Conservation (phyloP, 1,140 invertebrate species). For the Piezodorus guildinii region DNA sequence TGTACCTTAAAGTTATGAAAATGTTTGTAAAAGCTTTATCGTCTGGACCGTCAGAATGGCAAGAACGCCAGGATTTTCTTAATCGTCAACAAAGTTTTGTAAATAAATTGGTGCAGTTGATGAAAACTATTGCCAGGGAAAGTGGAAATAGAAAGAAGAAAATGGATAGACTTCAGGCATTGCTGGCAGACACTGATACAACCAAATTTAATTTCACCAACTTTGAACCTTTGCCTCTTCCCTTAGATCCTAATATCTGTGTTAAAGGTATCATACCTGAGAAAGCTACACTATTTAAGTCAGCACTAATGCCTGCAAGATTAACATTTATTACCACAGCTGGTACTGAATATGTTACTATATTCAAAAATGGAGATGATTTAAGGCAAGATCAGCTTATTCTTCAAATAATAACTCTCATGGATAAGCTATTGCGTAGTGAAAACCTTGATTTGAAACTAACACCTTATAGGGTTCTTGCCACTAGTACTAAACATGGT, state of each 20-base stretch:
- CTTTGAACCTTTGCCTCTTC: constrained; percentile 87
- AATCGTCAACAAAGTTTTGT: constrained; percentile 80
- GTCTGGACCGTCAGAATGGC: constrained; percentile 52
- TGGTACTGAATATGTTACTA: constrained; percentile 83
- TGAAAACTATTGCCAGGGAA: constrained; percentile 82
- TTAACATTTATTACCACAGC: constrained; percentile 78
- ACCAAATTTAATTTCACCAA: constrained; percentile 81
- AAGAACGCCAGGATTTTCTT: constrained; percentile 56
- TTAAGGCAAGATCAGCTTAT: constrained; percentile 97
- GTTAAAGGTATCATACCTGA: constrained; percentile 83
- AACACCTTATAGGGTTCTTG: constrained; percentile 86
- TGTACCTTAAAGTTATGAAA: constrained; percentile 83
- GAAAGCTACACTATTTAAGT: constrained; percentile 90
- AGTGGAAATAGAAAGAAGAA: constrained; percentile 87
- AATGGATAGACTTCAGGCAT: constrained; percentile 70
- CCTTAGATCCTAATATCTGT: constrained; percentile 80
- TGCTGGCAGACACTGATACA: constrained; percentile 65
- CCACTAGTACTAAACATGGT: constrained; percentile 87
- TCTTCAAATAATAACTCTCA: constrained; percentile 92
- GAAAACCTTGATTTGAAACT: constrained; percentile 93
- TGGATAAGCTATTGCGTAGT: constrained; percentile 87
- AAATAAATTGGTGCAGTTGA: constrained; percentile 77
- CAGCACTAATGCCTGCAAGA: constrained; percentile 93
- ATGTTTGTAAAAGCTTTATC: constrained; percentile 55
- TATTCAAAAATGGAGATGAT: constrained; percentile 98